Percentiles rank a stretch among this genome's conserved stretches.
phyloP scores from a whole-genome alignment of 2,888 invertebrate species.

The Catocala fraxini region DNA sequence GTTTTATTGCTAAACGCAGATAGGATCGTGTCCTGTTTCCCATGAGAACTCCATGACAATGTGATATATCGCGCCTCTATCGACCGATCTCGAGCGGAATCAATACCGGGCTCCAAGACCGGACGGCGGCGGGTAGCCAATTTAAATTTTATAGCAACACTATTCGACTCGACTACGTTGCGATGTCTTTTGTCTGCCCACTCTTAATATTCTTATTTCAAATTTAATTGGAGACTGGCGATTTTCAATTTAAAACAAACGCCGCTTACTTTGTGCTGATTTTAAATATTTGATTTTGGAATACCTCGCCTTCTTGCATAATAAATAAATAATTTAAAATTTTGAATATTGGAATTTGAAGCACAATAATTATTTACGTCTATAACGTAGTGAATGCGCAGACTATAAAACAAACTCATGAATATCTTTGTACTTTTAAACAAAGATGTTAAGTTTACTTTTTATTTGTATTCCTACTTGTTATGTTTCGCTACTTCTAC shows the following conservation, averaged over 20 bases:
- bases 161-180: slow-evolving; percentile 1
- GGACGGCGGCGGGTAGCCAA: slow-evolving; percentile 16
- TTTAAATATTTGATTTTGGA: too few species aligned
- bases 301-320: too few species aligned
- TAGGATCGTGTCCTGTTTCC: slow-evolving; percentile 15
- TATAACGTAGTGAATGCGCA: too few species aligned
- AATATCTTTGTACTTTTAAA: too few species aligned
- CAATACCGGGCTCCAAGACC: slow-evolving; percentile 34
- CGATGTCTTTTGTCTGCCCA: neutral
- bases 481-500: too few species aligned
- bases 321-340: too few species aligned
- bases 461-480: too few species aligned
- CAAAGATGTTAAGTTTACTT: too few species aligned
- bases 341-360: too few species aligned
- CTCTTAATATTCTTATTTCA: neutral
- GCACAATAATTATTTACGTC: too few species aligned
- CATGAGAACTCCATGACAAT: slow-evolving; percentile 26
- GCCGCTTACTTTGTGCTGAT: too few species aligned
- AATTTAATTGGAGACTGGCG: neutral
- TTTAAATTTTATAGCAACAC: slow-evolving; percentile 40
- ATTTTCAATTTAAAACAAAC: neutral
- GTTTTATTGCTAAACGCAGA: slow-evolving; percentile 18
- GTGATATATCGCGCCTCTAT: slow-evolving; percentile 18
- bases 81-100: slow-evolving; percentile 22
- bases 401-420: too few species aligned